Conservation (phyloP, 1,140 invertebrate genomes). For the Cardiocondyla obscurior region DNA sequence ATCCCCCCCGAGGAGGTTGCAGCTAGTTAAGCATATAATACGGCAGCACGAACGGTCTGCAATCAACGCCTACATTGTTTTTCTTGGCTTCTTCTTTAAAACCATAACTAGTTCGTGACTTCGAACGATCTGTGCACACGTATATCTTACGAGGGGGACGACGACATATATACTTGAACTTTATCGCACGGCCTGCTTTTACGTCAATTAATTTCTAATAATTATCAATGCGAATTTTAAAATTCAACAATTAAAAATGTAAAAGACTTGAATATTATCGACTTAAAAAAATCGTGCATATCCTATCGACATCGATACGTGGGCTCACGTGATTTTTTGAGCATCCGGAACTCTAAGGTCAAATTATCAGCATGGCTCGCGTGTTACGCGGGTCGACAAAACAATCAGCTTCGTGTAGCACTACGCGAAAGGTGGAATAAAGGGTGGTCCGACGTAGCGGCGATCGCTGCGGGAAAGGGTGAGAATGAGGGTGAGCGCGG, state of each 20-base stretch:
- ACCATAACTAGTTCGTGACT: conserved; percentile 41
- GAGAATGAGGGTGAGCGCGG: not conserved
- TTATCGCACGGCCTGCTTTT: conserved; percentile 18
- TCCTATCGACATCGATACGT: not conserved
- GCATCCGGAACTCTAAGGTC: conserved; percentile 67
- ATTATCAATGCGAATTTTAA: not conserved
- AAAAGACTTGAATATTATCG: too few relatives aligned
- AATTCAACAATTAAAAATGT: too few relatives aligned
- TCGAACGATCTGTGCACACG: not conserved
- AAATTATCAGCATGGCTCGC: conserved; percentile 74
- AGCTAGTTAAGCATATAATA: conserved; percentile 57
- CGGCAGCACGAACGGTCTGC: conserved; percentile 57
- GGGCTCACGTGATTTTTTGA: conserved; percentile 41
- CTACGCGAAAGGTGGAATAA: conserved; percentile 43
- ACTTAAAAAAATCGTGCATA: not conserved
- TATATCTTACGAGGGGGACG: not conserved
- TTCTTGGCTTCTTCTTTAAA: conserved; percentile 17
- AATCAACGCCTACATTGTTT: conserved; percentile 22
- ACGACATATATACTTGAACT: not conserved
- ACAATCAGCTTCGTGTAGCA: conserved; percentile 73
- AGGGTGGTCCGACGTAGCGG: conserved; percentile 10
- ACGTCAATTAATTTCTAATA: not conserved
- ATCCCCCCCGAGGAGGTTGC: conserved; percentile 47
- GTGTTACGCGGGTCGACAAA: conserved; percentile 76
- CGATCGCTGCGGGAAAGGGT: not conserved